Evolutionary conservation across 2,888 invertebrate species (phyloP), one percentile per base, ranked within the genome.

Genomic region (Ennomos quercinarius): DNA sequence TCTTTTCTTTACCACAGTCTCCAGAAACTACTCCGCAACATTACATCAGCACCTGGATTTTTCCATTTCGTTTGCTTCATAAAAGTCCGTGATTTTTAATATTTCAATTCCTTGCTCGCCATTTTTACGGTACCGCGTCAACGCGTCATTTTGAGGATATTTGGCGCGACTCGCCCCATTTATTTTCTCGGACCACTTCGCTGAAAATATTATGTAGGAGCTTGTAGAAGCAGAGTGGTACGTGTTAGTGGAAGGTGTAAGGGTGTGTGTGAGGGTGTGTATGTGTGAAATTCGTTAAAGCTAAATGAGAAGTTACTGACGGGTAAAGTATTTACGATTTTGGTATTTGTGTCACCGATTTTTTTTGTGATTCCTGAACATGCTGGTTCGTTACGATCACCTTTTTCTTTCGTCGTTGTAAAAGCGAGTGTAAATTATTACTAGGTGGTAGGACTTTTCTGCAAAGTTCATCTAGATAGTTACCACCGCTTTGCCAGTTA

Each of bases 61-160:
- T 50, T 57, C 42, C 63, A 48, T 50, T 51, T 41, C 48, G 43
- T 61, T 65, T 50, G 54, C 39, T 52, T 27, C 34, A 35, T 43
- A 17, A 61, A 57, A 55, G 43, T 43, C 40, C 13, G 57, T 39
- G 58, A 63, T 64, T 64, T 61, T 63, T 67, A 57, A 67, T 61
- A 67, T 65, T 59, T 61, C 63, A 63, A 64, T 63, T 64, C 61
- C 52, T 44, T 43, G 57, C 55, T 36, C 36, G 37, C 49, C 53
- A 63, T 57, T 64, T 66, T 61, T 52, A 35, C 17, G 55, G 46
- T 46, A 52, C 52, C 36, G 40, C 43, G 48, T 51, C 44, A 57
- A 51, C 46, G 57, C 48, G 43, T 49, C 45, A 49, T 54, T 58
- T 45, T 11, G 17, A 12, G n/a, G 27, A 27, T 39, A 53, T 39